Evolutionary conservation across 2,113 vertebrate genomes (phyloP), one percentile per base, ranked within the genome.

Genomic region (Peromyscus maniculatus): DNA sequence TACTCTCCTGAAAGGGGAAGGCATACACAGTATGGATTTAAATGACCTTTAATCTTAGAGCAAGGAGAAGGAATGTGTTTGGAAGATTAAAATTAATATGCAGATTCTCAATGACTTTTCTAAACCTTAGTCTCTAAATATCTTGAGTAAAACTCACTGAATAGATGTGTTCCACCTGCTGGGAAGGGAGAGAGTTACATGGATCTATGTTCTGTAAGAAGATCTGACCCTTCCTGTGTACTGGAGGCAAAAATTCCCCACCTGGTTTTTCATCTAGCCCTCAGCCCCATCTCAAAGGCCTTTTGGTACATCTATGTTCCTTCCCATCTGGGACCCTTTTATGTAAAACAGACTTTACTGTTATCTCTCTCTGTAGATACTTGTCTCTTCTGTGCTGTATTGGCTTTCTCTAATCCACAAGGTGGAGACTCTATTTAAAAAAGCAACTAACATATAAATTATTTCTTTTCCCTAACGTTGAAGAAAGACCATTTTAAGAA

Each of bases 401-500:
- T 62, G 88, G 24, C 19, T 95, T 80, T 80, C 46, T 92, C 28
- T 92, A 11, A 3, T 72, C 4, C 66, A 22, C 10, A 66, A n/a
- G 7, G 21, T 43, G 3, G 6, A 36, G 87, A 83, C 43, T 84
- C 28, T 69, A 92, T 93, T 87, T 72, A 71, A 93, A 69, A 87
- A 93, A 49, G 1, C 1, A 90, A 75, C 46, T 64, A 64, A 9
- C 49, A 71, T 69, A 52, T 57, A 80, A 79, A 93, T 88, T 72
- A 49, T 79, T 55, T 93, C 4, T 92, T 79, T 96, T 66, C 74
- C 31, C 26, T 71, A 89, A 79, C 36, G 84, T 69, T 84, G 71
- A 43, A 89, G 57, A 80, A 89, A 91, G 19, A 92, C 7, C 24
- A 7, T 79, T 95, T 92, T 93, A 24, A 59, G 88, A 86, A 93